Base-by-base conservation (phyloP, 2,888 invertebrate species). In the Teinopalpus imperialis region DNA sequence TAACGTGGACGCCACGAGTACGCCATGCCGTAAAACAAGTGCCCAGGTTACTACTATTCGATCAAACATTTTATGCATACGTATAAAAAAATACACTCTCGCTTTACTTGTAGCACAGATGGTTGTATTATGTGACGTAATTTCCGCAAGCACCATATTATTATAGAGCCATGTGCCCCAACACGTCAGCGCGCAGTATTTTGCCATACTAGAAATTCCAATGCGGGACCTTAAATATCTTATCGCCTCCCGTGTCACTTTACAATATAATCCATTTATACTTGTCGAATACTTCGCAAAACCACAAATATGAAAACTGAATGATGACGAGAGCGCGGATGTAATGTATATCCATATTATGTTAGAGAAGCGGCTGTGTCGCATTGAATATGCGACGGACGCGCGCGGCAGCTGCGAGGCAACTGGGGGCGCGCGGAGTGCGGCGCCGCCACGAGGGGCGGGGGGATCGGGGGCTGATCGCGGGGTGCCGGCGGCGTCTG, bases 241-340 rank as follows among this genome's bases (percentile, higher is more conserved):
- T 71, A 63, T 61, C 59, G 64, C 69, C 68, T 67, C 65, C 64
- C 59, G 65, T 57, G 64, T 65, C 82, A 85, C 85, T 86, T 82
- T 81, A 88, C 81, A 88, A 85, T 83, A 87, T 88, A 88, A 88
- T 88, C 88, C 88, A 87, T 88, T 86, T 86, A 72, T 77, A 81
- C 70, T 87, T 87, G 70, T 85, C 87, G 66, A 79, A 79, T 59
- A 87, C 75, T 81, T 85, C 81, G 71, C 85, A 82, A 65, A 88
- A 86, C 87, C 88, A 88, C 81, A 81, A 74, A 80, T 82, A 86
- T 56, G 81, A 75, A 69, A 86, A 87, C 73, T 81, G 78, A 79
- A 75, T 81, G 78, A 76, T 80, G 75, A 78, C 75, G 73, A 78
- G 81, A 72, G 78, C 77, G 79, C 82, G 81, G 69, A 74, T 86